Evolutionary conservation across 2,888 invertebrate species (phyloP).

Genomic region (Drosophila tanythrix): DNA sequence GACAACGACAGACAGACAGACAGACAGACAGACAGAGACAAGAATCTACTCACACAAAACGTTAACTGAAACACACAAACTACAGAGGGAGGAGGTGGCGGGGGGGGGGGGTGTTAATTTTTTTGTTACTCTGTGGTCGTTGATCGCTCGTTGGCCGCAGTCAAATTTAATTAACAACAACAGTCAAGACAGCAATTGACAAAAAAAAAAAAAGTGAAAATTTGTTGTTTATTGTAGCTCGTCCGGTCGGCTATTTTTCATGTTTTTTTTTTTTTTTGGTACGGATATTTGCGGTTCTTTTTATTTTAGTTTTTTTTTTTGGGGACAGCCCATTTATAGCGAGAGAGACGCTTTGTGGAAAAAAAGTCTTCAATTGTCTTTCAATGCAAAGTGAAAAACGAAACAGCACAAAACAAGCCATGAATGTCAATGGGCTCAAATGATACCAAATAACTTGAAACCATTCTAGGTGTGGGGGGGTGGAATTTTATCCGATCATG

Average conservation of each 20-base stretch:
- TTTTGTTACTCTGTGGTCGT: constrained; percentile 61
- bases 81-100: background rate
- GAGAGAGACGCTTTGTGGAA: constrained; percentile 12
- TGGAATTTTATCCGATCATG: background rate
- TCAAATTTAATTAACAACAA: constrained; percentile 74
- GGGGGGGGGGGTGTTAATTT: constrained; percentile 2
- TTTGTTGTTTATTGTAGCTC: constrained; percentile 69
- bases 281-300: constrained; percentile 73
- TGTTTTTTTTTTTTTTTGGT: constrained; percentile 29
- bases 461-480: background rate
- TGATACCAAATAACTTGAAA: constrained; percentile 21
- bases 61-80: constrained; percentile 49
- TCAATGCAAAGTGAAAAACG: constrained; percentile 4
- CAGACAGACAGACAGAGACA: constrained; percentile 18
- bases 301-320: constrained; percentile 13
- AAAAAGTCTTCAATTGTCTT: constrained; percentile 38
- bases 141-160: constrained; percentile 69
- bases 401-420: constrained; percentile 14
- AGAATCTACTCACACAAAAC: constrained; percentile 27
- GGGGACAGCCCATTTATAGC: constrained; percentile 51
- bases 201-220: constrained; percentile 65
- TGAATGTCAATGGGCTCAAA: constrained; percentile 48
- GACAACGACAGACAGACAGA: constrained; percentile 12
- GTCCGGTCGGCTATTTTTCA: constrained; percentile 61
- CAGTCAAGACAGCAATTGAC: constrained; percentile 50